Evolutionary conservation across 1,140 invertebrate species (phyloP).

Genomic region (Lordiphosa stackelbergi): DNA sequence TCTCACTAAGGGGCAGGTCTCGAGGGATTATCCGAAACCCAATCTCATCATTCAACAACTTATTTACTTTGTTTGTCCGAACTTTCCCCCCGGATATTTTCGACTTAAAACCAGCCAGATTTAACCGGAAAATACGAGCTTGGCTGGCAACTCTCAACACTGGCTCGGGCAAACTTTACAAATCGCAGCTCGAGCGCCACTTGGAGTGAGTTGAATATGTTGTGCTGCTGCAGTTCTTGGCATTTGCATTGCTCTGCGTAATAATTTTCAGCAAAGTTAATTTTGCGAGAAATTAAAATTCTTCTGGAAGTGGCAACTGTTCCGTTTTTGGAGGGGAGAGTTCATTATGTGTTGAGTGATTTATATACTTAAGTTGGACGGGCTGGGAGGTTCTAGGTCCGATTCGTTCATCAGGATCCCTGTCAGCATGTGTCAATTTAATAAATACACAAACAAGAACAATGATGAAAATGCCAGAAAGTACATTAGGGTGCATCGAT

Average conservation of each 20-base stretch:
- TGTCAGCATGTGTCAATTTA: slow-evolving; percentile 72
- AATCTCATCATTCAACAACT: no score
- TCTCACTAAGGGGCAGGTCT: no score
- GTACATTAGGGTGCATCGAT: no score
- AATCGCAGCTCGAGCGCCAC: not conserved
- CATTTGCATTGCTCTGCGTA: slow-evolving; percentile 59
- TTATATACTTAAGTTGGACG: slow-evolving; percentile 36
- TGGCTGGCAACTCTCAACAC: no score
- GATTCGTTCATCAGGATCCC: slow-evolving; percentile 44
- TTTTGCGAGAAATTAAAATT: slow-evolving; percentile 72
- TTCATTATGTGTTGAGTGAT: slow-evolving; percentile 62
- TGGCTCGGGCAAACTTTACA: no score
- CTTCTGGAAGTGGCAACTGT: slow-evolving; percentile 22
- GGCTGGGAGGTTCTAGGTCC: slow-evolving; percentile 30
- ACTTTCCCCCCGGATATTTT: no score
- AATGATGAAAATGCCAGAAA: slow-evolving; percentile 50
- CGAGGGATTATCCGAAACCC: no score
- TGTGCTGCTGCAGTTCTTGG: slow-evolving; percentile 28
- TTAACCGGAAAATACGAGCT: no score
- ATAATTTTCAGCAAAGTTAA: slow-evolving; percentile 65
- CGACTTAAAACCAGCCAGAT: no score
- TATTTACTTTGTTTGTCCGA: no score
- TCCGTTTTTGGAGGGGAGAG: slow-evolving; percentile 9
- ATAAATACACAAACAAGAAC: slow-evolving; percentile 67
- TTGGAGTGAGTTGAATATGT: slow-evolving; percentile 8